These are phyloP conservation scores for Euthynnus affinis DNA, from an alignment of 2,797 vertebrate genomes.

Conservation along the genomic window DNA sequence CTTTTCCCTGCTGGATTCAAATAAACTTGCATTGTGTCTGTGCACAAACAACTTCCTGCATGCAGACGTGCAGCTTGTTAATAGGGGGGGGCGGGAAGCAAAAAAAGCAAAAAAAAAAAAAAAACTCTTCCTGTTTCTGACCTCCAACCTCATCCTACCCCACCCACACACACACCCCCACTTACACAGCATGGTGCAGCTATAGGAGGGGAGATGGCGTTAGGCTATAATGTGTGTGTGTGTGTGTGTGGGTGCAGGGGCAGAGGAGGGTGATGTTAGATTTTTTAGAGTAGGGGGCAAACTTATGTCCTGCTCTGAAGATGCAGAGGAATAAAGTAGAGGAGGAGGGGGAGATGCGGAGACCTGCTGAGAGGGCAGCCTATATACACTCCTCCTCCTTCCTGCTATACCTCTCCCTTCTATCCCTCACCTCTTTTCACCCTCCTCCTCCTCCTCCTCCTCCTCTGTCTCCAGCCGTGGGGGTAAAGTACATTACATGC, in stretches of 20 bases:
- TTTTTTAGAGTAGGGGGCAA: conserved; percentile 46
- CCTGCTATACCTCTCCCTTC: conserved; percentile 68
- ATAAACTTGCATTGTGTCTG: conserved; percentile 80
- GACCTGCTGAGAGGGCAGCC: conserved; percentile 91
- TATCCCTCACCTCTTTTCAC: conserved; percentile 72
- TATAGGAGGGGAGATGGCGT: conserved; percentile 48
- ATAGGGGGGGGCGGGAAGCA: conserved; percentile 47
- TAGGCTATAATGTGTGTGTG: conserved; percentile 36
- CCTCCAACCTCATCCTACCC: conserved; percentile 73
- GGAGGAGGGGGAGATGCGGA: conserved; percentile 82
- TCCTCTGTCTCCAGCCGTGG: conserved; percentile 79
- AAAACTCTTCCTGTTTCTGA: conserved; percentile 77
- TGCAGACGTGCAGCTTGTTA: conserved; percentile 77
- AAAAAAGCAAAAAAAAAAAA: conserved; percentile 26
- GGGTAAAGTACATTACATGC: conserved; percentile 95
- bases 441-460: conserved; percentile 50
- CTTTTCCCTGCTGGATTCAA: conserved; percentile 74
- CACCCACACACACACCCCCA: conserved; percentile 59
- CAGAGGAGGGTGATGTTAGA: conserved; percentile 63
- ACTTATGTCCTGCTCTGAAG: conserved; percentile 54
- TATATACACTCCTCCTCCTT: conserved; percentile 85
- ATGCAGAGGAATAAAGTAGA: conserved; percentile 60
- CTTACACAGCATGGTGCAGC: conserved; percentile 77
- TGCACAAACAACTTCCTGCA: conserved; percentile 83
- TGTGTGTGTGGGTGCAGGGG: conserved; percentile 28